A percentile compares a stretch with the other conserved stretches of the same genome.
phyloP scores from a whole-genome alignment of 2,888 invertebrate species.

The Dicroscelio sp. region DNA sequence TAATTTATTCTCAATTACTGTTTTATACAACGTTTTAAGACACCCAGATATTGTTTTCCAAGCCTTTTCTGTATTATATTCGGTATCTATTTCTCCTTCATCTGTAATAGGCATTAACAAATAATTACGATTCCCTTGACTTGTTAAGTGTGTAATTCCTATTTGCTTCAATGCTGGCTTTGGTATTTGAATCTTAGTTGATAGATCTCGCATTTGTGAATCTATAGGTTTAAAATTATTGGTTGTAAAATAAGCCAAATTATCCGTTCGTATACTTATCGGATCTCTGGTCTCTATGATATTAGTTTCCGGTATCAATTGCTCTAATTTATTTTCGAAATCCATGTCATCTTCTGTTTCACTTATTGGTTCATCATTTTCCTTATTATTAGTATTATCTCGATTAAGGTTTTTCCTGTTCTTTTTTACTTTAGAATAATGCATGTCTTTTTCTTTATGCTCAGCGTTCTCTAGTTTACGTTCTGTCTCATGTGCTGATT shows the following conservation, averaged over 20 bases:
- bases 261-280: background rate
- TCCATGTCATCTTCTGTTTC: background rate
- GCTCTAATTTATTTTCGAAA: too few relatives aligned
- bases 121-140: too few relatives aligned
- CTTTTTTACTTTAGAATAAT: background rate
- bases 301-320: background rate
- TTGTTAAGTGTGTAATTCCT: too few relatives aligned
- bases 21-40: too few relatives aligned
- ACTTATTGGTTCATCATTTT: background rate
- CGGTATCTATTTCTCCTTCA: too few relatives aligned
- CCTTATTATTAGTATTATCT: background rate
- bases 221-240: background rate
- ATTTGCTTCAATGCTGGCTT: background rate
- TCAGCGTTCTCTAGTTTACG: background rate
- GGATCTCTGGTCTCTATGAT: constrained; percentile 6
- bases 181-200: background rate
- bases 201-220: background rate
- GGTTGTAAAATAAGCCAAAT: constrained; percentile 10
- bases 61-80: too few relatives aligned
- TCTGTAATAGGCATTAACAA: too few relatives aligned
- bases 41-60: too few relatives aligned
- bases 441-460: too few relatives aligned
- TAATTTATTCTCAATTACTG: too few relatives aligned
- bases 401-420: background rate
- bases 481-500: too few relatives aligned